Base-by-base conservation (phyloP, 2,113 vertebrate genomes). In the Sylvia atricapilla region DNA sequence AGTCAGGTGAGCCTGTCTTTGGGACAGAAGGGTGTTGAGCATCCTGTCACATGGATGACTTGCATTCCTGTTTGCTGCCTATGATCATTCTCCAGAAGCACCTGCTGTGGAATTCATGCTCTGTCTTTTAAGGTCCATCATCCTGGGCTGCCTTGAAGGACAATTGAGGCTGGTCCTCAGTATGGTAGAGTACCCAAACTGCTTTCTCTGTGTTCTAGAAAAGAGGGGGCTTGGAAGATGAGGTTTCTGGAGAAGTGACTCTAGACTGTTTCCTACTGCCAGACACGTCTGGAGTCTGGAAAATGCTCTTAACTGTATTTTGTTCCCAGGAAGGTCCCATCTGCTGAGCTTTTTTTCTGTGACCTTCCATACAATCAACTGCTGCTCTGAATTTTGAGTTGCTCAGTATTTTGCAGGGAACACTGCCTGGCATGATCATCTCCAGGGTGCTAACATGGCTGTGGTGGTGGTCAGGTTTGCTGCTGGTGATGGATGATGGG, bases 401-500 rank as follows among this genome's bases (percentile, higher is more conserved):
- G 66, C 55, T 84, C 60, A 39, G 53, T 43, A 3, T 53, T 31
- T 62, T 60, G 15, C 2, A 21, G 73, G 64, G 53, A 81, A 52
- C 17, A 5, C 2, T 47, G 44, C 50, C 24, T 41, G 66, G 37
- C 16, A 6, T 39, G 33, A 10, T 21, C 27, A 33, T 76, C 28
- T 59, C 11, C 37, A 58, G n/a, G 64, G 4, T 25, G 6, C 11
- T 74, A 10, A 17, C 16, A 1, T 0, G 15, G 31, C 62, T 53
- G 33, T 41, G 41, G 33, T 35, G 7, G 14, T 25, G 53, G 21
- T 39, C 41, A 62, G 20, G 33, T 41, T 64, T 73, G 81, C 78
- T 84, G 70, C 55, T 0, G 1, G 37, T 33, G 60, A 7, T 0
- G 1, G 37, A 31, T 50, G 67, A 18, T 31, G 49, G 25, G 13